Base-by-base conservation (phyloP, 2,888 invertebrate species). In the Dasysyrphus tricinctus region DNA sequence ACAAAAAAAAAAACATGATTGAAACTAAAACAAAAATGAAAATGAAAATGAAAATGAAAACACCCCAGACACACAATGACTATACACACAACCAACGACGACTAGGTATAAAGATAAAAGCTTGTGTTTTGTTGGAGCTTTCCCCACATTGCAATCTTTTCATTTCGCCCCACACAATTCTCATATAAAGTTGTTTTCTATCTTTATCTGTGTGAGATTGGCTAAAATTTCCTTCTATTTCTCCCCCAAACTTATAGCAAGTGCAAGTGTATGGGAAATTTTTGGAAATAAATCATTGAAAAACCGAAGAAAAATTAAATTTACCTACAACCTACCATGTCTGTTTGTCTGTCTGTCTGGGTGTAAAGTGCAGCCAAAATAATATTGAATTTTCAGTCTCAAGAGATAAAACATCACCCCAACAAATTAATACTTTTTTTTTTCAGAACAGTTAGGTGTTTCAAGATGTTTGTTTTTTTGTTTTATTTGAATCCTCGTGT, bases 101-200 rank as follows among this genome's bases (percentile, higher is more conserved):
- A 39, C 47, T 51, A 34, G 44, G 51, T n/a, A n/a, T n/a, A n/a
- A 37, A 63, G 39, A 78, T 63, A 72, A 85, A 86, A 86, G 86
- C 86, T 86, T 79, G 57, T 75, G 29, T 54, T 44, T 24, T 69
- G 69, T 54, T 69, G 56, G 54, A 86, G 86, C 86, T 86, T 86
- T 86, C 72, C 78, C 51, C 82, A 69, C 47, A n/a, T 44, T 24
- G 24, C 63, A 47, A 32, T 39, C 32, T 47, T 47, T 47, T 47
- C 24, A 63, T 63, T 70, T 57, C 76, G 49, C 72, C 8, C 14
- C 19, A 6, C 24, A 74, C 42, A 54, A n/a, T 59, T n/a, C n/a
- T 7, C 42, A 59, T 19, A n/a, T 49, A 44, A 47, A 49, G 37
- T 56, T 51, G 51, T 51, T 61, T 39, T 82, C 72, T 54, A 8